A percentile compares a stretch with the other conserved stretches of the same genome.
Conservation (phyloP, 2,888 invertebrate species). For the Synergus umbraculus region DNA sequence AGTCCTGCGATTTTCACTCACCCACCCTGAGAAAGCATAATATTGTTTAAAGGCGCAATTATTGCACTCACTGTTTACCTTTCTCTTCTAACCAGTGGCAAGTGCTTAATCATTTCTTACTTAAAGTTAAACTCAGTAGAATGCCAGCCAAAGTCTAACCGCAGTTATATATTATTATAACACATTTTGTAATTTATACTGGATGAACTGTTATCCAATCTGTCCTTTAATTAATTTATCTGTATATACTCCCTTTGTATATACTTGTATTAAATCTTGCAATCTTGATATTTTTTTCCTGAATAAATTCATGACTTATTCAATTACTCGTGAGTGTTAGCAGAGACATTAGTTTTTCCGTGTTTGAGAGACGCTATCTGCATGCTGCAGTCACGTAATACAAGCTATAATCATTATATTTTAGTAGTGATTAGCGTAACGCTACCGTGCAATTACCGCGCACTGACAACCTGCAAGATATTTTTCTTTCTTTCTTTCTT, state of each 20-base stretch:
- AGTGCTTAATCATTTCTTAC: neutral
- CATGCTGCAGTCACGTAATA: constrained; percentile 25
- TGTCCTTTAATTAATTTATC: neutral
- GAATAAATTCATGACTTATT: neutral
- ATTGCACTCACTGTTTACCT: constrained; percentile 1
- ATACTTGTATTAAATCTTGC: neutral
- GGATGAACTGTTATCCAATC: neutral
- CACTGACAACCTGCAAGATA: constrained; percentile 4
- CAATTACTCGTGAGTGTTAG: constrained; percentile 6
- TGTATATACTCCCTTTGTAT: neutral
- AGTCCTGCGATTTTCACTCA: neutral
- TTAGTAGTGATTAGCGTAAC: constrained; percentile 30
- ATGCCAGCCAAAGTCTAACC: neutral
- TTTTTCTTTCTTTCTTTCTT: constrained; percentile 1
- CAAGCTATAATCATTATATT: constrained; percentile 32
- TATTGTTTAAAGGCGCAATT: neutral
- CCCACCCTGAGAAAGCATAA: neutral
- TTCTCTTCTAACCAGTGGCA: neutral
- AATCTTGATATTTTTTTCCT: neutral
- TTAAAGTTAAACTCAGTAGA: neutral
- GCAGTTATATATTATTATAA: constrained; percentile 1
- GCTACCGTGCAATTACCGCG: constrained; percentile 27
- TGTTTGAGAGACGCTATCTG: constrained; percentile 22
- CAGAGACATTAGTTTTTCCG: constrained; percentile 31
- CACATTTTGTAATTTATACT: constrained; percentile 3